Percentiles rank a stretch among this genome's conserved stretches.
Conservation (phyloP, 2,113 vertebrate species). For the Burhinus oedicnemus region DNA sequence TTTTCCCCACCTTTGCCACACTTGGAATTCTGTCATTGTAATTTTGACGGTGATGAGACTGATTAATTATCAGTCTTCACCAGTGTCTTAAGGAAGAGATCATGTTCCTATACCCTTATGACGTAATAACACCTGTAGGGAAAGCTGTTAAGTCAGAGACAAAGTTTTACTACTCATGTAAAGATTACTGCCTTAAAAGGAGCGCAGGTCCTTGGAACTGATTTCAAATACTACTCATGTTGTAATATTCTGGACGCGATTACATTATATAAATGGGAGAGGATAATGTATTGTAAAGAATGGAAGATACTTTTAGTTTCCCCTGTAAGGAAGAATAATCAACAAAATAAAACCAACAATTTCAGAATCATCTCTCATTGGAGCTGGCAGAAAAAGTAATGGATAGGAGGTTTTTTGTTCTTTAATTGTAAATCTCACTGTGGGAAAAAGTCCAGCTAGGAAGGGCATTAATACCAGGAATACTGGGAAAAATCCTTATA, state of each 20-base stretch:
- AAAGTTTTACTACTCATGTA: background rate
- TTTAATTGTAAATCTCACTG: background rate
- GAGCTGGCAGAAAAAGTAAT: background rate
- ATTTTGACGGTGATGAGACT: background rate
- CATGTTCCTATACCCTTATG: rapidly evolving
- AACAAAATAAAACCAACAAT: background rate
- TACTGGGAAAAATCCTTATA: background rate
- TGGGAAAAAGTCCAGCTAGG: background rate
- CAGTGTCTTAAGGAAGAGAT: background rate
- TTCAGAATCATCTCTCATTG: background rate
- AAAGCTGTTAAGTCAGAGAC: background rate
- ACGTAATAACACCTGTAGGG: background rate
- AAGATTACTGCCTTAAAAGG: background rate
- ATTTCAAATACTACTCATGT: background rate
- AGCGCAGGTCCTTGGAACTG: background rate
- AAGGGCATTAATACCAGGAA: background rate
- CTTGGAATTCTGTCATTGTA: background rate
- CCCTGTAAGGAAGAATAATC: background rate
- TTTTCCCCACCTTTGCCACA: background rate
- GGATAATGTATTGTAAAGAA: background rate
- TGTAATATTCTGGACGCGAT: background rate
- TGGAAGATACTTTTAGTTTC: background rate
- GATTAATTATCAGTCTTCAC: background rate
- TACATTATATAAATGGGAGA: background rate
- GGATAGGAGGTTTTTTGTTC: background rate